Evolutionary conservation across 2,888 invertebrate species (phyloP).

Genomic region (Eupeodes luniger): DNA sequence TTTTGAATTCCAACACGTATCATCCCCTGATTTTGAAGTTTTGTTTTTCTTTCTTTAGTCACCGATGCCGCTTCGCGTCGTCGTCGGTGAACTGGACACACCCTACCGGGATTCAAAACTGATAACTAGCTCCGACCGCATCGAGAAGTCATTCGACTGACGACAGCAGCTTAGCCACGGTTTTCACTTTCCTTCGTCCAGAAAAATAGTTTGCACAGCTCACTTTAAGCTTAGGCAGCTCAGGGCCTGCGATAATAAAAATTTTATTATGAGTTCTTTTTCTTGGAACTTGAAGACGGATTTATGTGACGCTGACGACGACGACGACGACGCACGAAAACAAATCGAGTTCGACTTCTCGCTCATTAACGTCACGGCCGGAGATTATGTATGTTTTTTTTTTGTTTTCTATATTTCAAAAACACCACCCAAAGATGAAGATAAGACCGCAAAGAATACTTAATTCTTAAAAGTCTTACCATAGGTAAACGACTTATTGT

Average conservation of each 20-base stretch:
- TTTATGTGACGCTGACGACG: slow-evolving; percentile 40
- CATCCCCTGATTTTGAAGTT: slow-evolving; percentile 22
- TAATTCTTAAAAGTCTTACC: slow-evolving; percentile 1
- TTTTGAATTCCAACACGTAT: slow-evolving; percentile 71
- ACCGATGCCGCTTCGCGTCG: neutral
- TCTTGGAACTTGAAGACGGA: slow-evolving; percentile 7
- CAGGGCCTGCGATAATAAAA: slow-evolving; percentile 1
- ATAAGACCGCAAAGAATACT: neutral
- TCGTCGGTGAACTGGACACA: slow-evolving; percentile 46
- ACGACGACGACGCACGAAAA: neutral
- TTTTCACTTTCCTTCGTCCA: slow-evolving; percentile 65
- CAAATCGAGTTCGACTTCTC: slow-evolving; percentile 6
- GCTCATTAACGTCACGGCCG: slow-evolving; percentile 38
- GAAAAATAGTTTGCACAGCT: neutral
- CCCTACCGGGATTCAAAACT: slow-evolving; percentile 43
- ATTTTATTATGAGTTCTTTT: neutral
- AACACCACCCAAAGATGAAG: neutral
- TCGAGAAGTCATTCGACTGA: neutral
- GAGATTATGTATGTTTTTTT: neutral
- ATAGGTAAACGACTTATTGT: neutral
- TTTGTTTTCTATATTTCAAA: neutral
- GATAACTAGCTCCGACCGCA: neutral
- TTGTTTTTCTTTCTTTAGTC: slow-evolving; percentile 1
- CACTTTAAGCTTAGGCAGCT: neutral
- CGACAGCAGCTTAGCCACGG: neutral